Evolutionary conservation across 2,797 vertebrate species (phyloP).

Genomic region (Thaleichthys pacificus): DNA sequence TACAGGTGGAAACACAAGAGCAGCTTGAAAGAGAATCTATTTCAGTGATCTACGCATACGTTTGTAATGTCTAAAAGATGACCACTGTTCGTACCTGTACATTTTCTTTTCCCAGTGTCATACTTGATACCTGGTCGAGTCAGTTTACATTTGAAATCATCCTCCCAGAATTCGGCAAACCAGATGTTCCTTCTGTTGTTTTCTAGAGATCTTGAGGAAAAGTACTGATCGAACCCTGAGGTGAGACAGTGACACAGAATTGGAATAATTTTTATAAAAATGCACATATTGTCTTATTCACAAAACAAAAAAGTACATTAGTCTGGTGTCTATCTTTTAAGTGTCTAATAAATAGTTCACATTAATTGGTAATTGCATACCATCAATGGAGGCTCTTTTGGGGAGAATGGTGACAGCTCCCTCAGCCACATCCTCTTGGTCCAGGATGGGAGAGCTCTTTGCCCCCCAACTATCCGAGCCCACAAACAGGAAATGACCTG

Average conservation of each 20-base stretch:
- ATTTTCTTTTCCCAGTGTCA: constrained; percentile 74
- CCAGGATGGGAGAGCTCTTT: constrained; percentile 83
- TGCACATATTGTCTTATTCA: not conserved
- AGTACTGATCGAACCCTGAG: constrained; percentile 89
- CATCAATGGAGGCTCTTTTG: constrained; percentile 89
- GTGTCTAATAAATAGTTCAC: not conserved
- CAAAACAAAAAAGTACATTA: not conserved
- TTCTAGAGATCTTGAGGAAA: constrained; percentile 86
- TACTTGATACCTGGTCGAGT: constrained; percentile 71
- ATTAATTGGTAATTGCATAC: constrained; percentile 56
- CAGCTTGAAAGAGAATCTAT: constrained; percentile 1
- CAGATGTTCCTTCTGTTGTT: constrained; percentile 94
- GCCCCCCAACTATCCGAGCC: constrained; percentile 93
- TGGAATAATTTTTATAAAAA: not conserved
- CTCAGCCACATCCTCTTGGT: constrained; percentile 84
- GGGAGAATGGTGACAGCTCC: constrained; percentile 90
- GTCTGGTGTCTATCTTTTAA: not conserved
- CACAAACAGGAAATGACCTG: constrained; percentile 90
- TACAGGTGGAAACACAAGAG: not conserved
- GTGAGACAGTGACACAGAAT: too few species aligned
- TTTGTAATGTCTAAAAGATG: constrained; percentile 2
- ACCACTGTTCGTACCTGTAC: constrained; percentile 77
- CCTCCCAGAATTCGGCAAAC: constrained; percentile 95
- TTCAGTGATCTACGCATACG: not conserved
- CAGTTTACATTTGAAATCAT: constrained; percentile 90